Evolutionary conservation across 53 echinoderm and acorn worm genomes (phyloP).

Genomic region (Echinometra lucunter): DNA sequence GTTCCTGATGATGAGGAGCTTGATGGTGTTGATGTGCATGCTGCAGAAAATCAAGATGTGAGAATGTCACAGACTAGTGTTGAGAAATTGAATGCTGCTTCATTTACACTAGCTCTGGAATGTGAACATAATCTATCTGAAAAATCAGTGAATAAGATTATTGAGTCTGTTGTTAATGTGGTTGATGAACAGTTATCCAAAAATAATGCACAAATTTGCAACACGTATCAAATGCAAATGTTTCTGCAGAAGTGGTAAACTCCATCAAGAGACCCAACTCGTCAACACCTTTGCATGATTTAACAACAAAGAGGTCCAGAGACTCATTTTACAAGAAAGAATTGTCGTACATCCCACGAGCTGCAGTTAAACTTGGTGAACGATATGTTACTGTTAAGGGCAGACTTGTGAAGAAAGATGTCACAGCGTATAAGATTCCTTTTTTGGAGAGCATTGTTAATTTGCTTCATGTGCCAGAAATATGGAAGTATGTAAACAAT

Average conservation of each 20-base stretch:
- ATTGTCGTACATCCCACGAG: slow-evolving; percentile 66
- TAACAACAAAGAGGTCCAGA: slow-evolving; percentile 58
- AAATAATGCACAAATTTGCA: slow-evolving; percentile 24
- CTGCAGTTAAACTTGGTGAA: slow-evolving; percentile 64
- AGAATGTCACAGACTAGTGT: not conserved
- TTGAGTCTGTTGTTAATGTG: slow-evolving; percentile 62
- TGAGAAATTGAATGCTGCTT: slow-evolving; percentile 10
- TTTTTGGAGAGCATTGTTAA: slow-evolving; percentile 73
- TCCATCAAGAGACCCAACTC: slow-evolving; percentile 40
- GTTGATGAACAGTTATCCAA: slow-evolving; percentile 62
- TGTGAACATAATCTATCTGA: slow-evolving; percentile 68
- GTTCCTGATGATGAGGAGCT: not conserved
- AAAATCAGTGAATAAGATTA: slow-evolving; percentile 58
- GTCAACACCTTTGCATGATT: slow-evolving; percentile 28
- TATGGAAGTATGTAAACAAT: slow-evolving; percentile 66
- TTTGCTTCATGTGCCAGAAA: slow-evolving; percentile 75
- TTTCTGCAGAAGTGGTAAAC: slow-evolving; percentile 64
- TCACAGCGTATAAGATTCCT: slow-evolving; percentile 70
- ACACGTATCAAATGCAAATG: slow-evolving; percentile 23
- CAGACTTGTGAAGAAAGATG: slow-evolving; percentile 60
- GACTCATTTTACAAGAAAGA: slow-evolving; percentile 64
- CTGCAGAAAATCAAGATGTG: slow-evolving; percentile 23
- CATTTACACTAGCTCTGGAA: slow-evolving; percentile 68
- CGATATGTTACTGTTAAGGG: slow-evolving; percentile 67
- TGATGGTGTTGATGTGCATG: not conserved